Evolutionary conservation across 2,888 invertebrate genomes (phyloP), one percentile per base, ranked within the genome.

Genomic region (Lepidocyrtoides sp.): DNA sequence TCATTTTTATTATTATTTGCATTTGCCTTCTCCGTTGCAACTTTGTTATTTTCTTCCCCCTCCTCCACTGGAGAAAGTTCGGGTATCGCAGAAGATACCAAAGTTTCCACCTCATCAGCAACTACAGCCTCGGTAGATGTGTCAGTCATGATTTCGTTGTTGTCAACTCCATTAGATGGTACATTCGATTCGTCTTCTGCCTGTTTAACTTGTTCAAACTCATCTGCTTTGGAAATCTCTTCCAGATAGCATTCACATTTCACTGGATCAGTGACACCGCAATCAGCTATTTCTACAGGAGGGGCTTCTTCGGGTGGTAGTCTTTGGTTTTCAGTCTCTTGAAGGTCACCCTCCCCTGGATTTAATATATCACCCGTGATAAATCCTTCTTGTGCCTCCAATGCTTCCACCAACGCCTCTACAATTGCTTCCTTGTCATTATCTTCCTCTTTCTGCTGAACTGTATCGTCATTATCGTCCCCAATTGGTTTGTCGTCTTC

Each of bases 161-260:
- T 7, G 36, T 36, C 44, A 4, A 41, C 12, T n/a, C n/a, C n/a
- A 32, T 29, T 60, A 5, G 20, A 48, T 77, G 66, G 14, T 2
- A 69, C 57, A n/a, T n/a, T n/a, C 10, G 83, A 79, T 89, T 89
- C 84, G n/a, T 83, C 69, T 26, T 88, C 91, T 4, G 79, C 5
- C 32, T 84, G 66, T 17, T 89, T 72, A 29, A 93, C 29, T 23
- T 69, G 44, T 0, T 92, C 91, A 5, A 44, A 26, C 32, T 89
- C 91, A 5, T 82, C 32, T 7, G 66, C 44, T 3, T 36, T 51
- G 12, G 69, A 20, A 5, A 92, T 10, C 32, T 91, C 72, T 20
- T 89, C 89, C 4, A 66, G 14, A 23, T 91, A 93, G 36, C 93
- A 93, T 89, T 93, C 93, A 36, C 93, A 93, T 41, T 92, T 91